phyloP scores from a whole-genome alignment of 2,888 invertebrate genomes.

The Diadegma fenestrale region DNA sequence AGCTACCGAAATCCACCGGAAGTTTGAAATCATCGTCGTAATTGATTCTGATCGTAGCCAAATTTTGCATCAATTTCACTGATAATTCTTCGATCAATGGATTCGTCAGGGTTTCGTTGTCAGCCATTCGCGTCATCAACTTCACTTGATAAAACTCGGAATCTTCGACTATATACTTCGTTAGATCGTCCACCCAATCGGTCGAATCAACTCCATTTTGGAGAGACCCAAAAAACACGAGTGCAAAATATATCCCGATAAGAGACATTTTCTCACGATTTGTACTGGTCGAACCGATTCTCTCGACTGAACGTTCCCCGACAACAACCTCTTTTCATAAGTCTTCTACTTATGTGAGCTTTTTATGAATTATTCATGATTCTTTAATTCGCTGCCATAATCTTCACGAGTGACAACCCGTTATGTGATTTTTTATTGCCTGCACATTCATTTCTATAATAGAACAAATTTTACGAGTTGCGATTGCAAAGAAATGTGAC shows the following conservation, averaged over 20 bases:
- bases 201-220: neutral
- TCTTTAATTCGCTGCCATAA: neutral
- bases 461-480: no score
- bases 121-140: slow-evolving; percentile 6
- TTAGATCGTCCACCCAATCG: slow-evolving; percentile 49
- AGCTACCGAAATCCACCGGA: neutral
- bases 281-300: no score
- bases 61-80: neutral
- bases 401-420: no score
- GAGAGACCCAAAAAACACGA: neutral
- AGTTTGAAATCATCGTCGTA: neutral
- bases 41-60: slow-evolving; percentile 21
- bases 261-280: neutral
- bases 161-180: slow-evolving; percentile 18
- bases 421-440: no score
- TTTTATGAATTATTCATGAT: neutral
- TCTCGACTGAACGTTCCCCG: neutral
- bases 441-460: no score
- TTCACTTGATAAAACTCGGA: slow-evolving; percentile 3
- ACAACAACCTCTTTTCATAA: neutral
- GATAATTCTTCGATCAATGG: slow-evolving; percentile 25
- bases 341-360: neutral
- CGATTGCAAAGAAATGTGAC: no score
- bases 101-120: neutral
- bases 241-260: neutral